These are phyloP conservation scores for Osmerus mordax DNA, from an alignment of 2,113 vertebrate genomes.

Conservation along the genomic window DNA sequence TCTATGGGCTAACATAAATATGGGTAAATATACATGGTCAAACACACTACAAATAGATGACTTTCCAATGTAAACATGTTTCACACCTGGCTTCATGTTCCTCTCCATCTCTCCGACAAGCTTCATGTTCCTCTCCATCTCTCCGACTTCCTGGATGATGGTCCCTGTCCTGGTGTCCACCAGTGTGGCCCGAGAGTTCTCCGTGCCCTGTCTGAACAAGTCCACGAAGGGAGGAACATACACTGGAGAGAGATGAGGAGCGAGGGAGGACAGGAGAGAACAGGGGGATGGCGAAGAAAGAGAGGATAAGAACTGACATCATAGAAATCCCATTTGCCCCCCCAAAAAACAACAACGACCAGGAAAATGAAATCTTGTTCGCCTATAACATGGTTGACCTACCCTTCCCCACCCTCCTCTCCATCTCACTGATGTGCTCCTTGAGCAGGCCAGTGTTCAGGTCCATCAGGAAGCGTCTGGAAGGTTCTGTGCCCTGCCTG, in stretches of 20 bases:
- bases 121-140: slow-evolving; percentile 33
- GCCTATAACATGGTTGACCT: too few relatives aligned
- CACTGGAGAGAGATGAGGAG: slow-evolving; percentile 20
- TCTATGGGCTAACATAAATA: too few relatives aligned
- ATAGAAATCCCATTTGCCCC: too few relatives aligned
- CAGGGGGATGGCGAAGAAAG: background rate
- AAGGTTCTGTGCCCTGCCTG: slow-evolving; percentile 61
- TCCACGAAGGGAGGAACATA: slow-evolving; percentile 20
- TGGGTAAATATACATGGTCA: too few relatives aligned
- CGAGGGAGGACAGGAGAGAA: background rate
- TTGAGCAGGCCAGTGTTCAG: slow-evolving; percentile 50
- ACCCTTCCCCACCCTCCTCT: slow-evolving; percentile 26
- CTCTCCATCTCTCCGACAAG: too few relatives aligned
- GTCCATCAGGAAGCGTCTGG: slow-evolving; percentile 53
- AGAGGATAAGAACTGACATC: background rate
- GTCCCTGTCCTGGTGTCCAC: slow-evolving; percentile 34
- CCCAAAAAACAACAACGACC: too few relatives aligned
- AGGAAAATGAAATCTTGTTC: too few relatives aligned
- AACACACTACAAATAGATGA: too few relatives aligned
- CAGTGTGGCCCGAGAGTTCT: slow-evolving; percentile 38
- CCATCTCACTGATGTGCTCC: slow-evolving; percentile 56
- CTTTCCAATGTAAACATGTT: too few relatives aligned
- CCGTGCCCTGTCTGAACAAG: slow-evolving; percentile 54
- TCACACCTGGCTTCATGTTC: too few relatives aligned
- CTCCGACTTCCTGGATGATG: background rate